Percentiles rank a stretch among this genome's conserved stretches.
These are phyloP conservation scores for Cheilinus undulatus DNA, from an alignment of 2,113 vertebrate genomes.

Conservation along the genomic window DNA sequence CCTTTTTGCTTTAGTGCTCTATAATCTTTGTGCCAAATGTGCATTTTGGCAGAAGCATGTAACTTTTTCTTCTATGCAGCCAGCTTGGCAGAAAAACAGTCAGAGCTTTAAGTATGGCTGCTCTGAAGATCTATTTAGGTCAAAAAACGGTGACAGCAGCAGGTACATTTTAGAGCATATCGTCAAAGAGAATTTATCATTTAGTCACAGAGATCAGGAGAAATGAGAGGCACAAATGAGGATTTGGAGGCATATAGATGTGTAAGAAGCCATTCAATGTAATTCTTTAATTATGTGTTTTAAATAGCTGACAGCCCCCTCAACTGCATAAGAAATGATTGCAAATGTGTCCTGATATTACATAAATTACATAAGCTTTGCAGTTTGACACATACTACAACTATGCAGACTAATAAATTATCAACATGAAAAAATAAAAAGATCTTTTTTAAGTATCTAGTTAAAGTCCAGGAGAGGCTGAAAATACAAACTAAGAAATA, in stretches of 20 bases:
- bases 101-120: neutral
- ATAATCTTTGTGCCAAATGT: neutral
- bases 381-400: neutral
- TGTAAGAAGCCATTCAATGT: neutral
- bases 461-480: too few species aligned
- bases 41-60: neutral
- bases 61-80: neutral
- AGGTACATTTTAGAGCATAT: neutral
- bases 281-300: neutral
- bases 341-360: neutral
- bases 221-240: conserved; percentile 7
- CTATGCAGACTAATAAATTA: too few species aligned
- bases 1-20: neutral
- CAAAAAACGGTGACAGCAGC: conserved; percentile 6
- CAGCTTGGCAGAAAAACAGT: conserved; percentile 23
- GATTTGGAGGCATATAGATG: neutral
- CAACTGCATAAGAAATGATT: neutral
- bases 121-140: neutral
- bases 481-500: too few species aligned
- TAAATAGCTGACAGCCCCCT: neutral
- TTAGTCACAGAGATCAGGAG: neutral
- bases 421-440: too few species aligned
- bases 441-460: too few species aligned
- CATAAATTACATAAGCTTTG: neutral
- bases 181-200: neutral